These are phyloP conservation scores for Heliconius himera DNA, from an alignment of 1,140 invertebrate species.

Conservation along the genomic window DNA sequence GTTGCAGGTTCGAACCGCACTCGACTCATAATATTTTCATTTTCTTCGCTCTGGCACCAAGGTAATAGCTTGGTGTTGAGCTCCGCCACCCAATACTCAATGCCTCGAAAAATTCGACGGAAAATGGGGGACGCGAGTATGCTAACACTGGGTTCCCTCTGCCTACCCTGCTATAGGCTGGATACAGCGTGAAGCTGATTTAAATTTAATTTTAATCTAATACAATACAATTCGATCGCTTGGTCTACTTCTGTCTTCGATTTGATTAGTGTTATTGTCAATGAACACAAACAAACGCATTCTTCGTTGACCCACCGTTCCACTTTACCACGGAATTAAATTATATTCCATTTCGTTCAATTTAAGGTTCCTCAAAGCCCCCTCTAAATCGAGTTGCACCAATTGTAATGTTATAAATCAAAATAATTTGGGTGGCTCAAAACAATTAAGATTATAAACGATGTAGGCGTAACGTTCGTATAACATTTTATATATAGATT, in stretches of 20 bases:
- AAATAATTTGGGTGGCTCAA: conserved; percentile 72
- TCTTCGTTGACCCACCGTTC: conserved; percentile 44
- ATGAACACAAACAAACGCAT: conserved; percentile 44
- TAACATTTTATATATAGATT: background rate
- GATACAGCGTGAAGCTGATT: no score
- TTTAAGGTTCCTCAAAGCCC: conserved; percentile 62
- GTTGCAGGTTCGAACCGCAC: no score
- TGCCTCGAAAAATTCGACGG: no score
- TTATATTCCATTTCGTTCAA: conserved; percentile 78
- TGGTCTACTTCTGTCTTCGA: conserved; percentile 36
- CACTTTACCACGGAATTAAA: conserved; percentile 62
- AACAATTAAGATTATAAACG: conserved; percentile 71
- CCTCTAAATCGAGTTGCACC: conserved; percentile 75
- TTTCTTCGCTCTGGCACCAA: no score
- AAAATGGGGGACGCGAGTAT: no score
- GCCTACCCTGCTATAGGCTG: no score
- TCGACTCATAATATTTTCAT: no score
- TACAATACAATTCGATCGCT: conserved; percentile 25
- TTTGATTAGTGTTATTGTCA: conserved; percentile 49
- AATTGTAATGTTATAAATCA: conserved; percentile 79
- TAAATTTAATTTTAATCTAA: background rate
- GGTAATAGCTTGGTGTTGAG: no score
- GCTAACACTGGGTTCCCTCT: no score
- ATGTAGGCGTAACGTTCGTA: conserved; percentile 48
- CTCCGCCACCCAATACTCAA: no score